These are phyloP conservation scores for Gorsachius magnificus DNA, from an alignment of 2,797 vertebrate genomes.

Conservation along the genomic window DNA sequence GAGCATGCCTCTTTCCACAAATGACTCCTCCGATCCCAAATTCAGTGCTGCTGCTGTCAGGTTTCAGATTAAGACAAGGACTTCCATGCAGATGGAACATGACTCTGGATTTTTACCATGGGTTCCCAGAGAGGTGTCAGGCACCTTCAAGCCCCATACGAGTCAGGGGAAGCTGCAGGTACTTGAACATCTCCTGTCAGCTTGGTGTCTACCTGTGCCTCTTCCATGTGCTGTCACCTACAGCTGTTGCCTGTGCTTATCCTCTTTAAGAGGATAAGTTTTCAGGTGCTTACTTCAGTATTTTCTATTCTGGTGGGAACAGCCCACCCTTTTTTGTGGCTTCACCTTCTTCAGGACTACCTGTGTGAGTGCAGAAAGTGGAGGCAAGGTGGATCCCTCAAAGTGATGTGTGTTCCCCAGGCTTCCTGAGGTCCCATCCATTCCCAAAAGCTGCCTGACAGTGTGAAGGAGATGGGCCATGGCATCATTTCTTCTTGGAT, in stretches of 20 bases:
- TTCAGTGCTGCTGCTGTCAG: not conserved
- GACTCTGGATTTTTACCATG: not conserved
- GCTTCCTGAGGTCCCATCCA: not conserved
- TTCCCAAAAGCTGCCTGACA: not conserved
- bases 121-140: not conserved
- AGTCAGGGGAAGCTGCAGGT: not conserved
- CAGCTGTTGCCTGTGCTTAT: not conserved
- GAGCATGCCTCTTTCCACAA: not conserved
- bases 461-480: not conserved
- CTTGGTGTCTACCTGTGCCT: not conserved
- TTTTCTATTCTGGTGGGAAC: not conserved
- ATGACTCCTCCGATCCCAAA: not conserved
- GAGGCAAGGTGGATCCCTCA: not conserved
- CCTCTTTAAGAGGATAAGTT: not conserved
- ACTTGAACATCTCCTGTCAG: not conserved
- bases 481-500: not conserved
- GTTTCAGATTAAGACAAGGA: not conserved
- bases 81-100: not conserved
- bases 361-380: not conserved
- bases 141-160: not conserved
- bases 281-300: not conserved
- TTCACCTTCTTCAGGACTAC: not conserved
- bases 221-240: not conserved
- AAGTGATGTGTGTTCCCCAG: not conserved
- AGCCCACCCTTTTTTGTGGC: not conserved